Conservation (phyloP, 1,140 invertebrate genomes). For the Diplogasteroides magnus region DNA sequence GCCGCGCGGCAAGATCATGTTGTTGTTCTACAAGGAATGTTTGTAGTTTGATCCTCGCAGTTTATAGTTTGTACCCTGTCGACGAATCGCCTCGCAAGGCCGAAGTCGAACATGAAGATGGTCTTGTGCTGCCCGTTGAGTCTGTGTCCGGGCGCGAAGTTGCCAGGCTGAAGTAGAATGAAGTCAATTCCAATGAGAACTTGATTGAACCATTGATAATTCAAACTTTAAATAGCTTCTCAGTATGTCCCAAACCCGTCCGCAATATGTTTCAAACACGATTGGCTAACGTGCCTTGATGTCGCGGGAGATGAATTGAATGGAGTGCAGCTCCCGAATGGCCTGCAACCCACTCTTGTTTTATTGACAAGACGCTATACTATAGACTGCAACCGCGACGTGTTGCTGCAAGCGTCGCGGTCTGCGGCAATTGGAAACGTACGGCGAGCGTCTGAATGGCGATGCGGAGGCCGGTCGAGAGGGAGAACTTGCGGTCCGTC, state of each 20-base stretch:
- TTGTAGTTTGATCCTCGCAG: neutral
- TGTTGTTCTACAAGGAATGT: neutral
- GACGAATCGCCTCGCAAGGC: slow-evolving; percentile 23
- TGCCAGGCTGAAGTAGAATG: too few relatives aligned
- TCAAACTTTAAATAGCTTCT: too few relatives aligned
- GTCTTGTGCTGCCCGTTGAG: slow-evolving; percentile 13
- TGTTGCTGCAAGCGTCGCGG: too few relatives aligned
- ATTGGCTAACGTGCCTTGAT: too few relatives aligned
- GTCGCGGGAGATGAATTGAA: slow-evolving; percentile 22
- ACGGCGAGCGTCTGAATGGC: slow-evolving; percentile 15
- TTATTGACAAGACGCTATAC: too few relatives aligned
- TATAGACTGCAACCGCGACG: too few relatives aligned
- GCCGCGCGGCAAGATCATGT: slow-evolving; percentile 8
- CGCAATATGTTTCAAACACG: too few relatives aligned
- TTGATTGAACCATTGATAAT: too few relatives aligned
- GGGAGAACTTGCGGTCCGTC: slow-evolving; percentile 13
- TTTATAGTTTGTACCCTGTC: slow-evolving; percentile 4
- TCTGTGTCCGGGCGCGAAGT: slow-evolving; percentile 22
- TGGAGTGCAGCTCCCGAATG: slow-evolving; percentile 24
- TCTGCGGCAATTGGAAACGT: neutral
- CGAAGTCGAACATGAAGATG: slow-evolving; percentile 31
- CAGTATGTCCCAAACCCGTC: too few relatives aligned
- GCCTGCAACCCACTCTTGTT: too few relatives aligned
- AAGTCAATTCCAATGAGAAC: too few relatives aligned
- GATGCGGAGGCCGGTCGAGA: slow-evolving; percentile 19